Evolutionary conservation across 2,888 invertebrate species (phyloP), one percentile per base, ranked within the genome.

Genomic region (Bellardia pandia): DNA sequence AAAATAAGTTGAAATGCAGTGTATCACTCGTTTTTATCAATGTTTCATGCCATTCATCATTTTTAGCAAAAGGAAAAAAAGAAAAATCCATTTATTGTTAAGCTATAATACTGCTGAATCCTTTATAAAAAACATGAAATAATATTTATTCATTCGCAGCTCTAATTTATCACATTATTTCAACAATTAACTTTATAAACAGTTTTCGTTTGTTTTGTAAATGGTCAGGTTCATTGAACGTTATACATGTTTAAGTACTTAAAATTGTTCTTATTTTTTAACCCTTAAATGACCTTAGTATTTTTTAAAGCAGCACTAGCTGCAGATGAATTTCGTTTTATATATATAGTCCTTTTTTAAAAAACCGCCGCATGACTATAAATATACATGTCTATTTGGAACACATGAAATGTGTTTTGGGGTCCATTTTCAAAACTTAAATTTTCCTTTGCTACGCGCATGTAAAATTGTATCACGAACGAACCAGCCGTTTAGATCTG

Each of bases 231-330:
- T 83, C 77, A 64, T 72, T 77, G 71, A 77, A 83, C 77, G 83
- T 83, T 83, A 77, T 71, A 83, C 56, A 72, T 77, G 48, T 72
- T 77, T 83, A 71, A 83, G 62, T 45, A 76, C 82, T 83, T 76
- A 33, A 75, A 5, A 5, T 75, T 68, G 51, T 80, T 30, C 45
- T 68, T 51, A n/a, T 40, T 62, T 7, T 7, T 56, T 51, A 11
- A 51, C 5, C 2, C 14, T 23, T 23, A 23, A 23, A 23, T 23
- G 23, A 23, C 23, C 23, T 23, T 23, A 23, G 23, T 23, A 23
- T 23, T 1, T 23, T 23, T 23, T 1, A 23, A 23, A 23, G 23
- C 23, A 23, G 23, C 23, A 23, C 23, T 23, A 23, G 23, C 23
- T 23, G 23, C 23, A 23, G 23, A 23, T 23, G 23, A 23, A 23